phyloP scores from a whole-genome alignment of 2,888 invertebrate genomes.

The Agrochola circellaris region DNA sequence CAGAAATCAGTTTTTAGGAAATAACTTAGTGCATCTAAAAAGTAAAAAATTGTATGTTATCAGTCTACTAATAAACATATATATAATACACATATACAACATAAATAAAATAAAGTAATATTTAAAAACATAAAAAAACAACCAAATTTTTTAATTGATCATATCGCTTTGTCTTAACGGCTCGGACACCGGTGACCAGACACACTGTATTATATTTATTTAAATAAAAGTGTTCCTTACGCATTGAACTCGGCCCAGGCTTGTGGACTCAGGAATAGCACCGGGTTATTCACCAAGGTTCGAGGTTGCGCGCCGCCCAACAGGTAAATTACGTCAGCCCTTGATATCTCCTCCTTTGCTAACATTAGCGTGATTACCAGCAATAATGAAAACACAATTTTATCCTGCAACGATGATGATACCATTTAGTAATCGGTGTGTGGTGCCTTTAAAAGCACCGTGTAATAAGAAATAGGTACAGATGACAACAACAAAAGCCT shows the following conservation, averaged over 20 bases:
- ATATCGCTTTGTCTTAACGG: too few relatives aligned
- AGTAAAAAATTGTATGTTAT: too few relatives aligned
- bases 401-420: conserved; percentile 91
- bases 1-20: too few relatives aligned
- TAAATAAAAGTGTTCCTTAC: conserved; percentile 68
- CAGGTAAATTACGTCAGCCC: conserved; percentile 95
- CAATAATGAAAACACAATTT: conserved; percentile 96
- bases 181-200: too few relatives aligned
- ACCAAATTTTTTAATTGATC: too few relatives aligned
- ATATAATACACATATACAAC: too few relatives aligned
- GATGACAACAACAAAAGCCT: background rate
- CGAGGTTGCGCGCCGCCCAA: conserved; percentile 94
- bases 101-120: too few relatives aligned
- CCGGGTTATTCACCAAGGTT: conserved; percentile 80
- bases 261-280: conserved; percentile 82
- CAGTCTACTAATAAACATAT: too few relatives aligned
- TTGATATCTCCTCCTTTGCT: conserved; percentile 91
- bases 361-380: conserved; percentile 93
- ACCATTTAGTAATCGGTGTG: background rate
- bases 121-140: too few relatives aligned
- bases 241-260: conserved; percentile 86
- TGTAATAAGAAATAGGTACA: background rate
- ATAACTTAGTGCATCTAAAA: too few relatives aligned
- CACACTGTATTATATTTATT: background rate
- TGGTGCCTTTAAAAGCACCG: background rate